Conservation (phyloP, 2,113 vertebrate species). For the Dicrurus megarhynchus region DNA sequence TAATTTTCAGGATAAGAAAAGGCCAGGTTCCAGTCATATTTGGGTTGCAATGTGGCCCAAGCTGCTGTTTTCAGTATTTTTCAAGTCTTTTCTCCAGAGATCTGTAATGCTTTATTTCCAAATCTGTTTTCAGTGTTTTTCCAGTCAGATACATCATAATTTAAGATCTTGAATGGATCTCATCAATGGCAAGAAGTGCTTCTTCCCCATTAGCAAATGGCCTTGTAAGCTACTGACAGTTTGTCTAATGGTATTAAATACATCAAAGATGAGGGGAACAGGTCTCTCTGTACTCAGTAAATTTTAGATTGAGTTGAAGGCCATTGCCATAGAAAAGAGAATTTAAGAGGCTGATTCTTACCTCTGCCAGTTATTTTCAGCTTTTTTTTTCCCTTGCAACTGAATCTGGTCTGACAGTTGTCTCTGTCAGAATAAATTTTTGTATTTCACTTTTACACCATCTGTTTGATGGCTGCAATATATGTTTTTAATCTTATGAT, state of each 20-base stretch:
- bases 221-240: neutral
- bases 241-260: neutral
- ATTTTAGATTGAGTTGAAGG: neutral
- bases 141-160: neutral
- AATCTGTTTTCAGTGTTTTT: neutral
- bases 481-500: neutral
- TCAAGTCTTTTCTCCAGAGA: neutral
- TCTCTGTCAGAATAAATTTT: constrained; percentile 29
- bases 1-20: neutral
- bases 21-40: neutral
- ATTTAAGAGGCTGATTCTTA: neutral
- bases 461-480: constrained; percentile 20
- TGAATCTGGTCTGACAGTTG: constrained; percentile 33
- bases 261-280: neutral
- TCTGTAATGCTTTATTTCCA: neutral
- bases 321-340: neutral
- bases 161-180: neutral
- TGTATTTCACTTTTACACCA: neutral
- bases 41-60: neutral
- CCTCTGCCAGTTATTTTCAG: neutral
- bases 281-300: neutral
- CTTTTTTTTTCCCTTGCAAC: neutral
- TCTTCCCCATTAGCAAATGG: neutral
- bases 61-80: neutral
- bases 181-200: neutral